A percentile compares a stretch with the other conserved stretches of the same genome.
Evolutionary conservation across 2,113 vertebrate species (phyloP).

Genomic region (Seriola quinqueradiata): DNA sequence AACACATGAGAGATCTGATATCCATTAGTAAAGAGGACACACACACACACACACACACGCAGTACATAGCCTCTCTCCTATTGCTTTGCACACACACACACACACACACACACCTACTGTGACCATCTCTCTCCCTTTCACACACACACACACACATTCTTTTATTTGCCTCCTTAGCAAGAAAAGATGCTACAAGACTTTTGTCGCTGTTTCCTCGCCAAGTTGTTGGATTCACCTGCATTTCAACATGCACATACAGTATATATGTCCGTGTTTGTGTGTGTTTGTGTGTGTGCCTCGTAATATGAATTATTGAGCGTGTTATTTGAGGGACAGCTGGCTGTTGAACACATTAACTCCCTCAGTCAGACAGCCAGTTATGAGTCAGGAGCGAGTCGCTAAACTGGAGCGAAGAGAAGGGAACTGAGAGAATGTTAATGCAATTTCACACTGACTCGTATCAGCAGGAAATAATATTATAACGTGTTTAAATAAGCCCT

Average conservation of each 20-base stretch:
- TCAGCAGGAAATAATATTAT: slow-evolving; percentile 26
- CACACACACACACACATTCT: slow-evolving; percentile 21
- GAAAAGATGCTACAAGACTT: slow-evolving; percentile 39
- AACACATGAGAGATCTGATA: slow-evolving; percentile 74
- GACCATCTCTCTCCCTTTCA: neutral
- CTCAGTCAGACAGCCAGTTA: slow-evolving; percentile 53
- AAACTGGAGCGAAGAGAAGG: slow-evolving; percentile 26
- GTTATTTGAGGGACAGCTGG: slow-evolving; percentile 84
- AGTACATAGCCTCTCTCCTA: neutral
- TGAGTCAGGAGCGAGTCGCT: slow-evolving; percentile 31
- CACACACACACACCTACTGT: slow-evolving; percentile 9
- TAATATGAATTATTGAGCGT: slow-evolving; percentile 82
- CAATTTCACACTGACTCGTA: slow-evolving; percentile 60
- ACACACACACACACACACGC: neutral
- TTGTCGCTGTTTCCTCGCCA: slow-evolving; percentile 14
- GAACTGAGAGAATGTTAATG: slow-evolving; percentile 50
- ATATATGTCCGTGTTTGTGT: neutral
- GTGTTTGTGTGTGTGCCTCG: slow-evolving; percentile 29
- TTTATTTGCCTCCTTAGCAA: slow-evolving; percentile 54
- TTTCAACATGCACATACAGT: slow-evolving; percentile 6
- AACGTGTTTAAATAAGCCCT: slow-evolving; percentile 54
- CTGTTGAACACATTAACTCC: slow-evolving; percentile 74
- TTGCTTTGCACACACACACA: slow-evolving; percentile 14
- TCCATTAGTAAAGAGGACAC: slow-evolving; percentile 72
- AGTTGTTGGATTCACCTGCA: slow-evolving; percentile 47